phyloP scores from a whole-genome alignment of 2,888 invertebrate genomes.

The Steromphala cineraria region DNA sequence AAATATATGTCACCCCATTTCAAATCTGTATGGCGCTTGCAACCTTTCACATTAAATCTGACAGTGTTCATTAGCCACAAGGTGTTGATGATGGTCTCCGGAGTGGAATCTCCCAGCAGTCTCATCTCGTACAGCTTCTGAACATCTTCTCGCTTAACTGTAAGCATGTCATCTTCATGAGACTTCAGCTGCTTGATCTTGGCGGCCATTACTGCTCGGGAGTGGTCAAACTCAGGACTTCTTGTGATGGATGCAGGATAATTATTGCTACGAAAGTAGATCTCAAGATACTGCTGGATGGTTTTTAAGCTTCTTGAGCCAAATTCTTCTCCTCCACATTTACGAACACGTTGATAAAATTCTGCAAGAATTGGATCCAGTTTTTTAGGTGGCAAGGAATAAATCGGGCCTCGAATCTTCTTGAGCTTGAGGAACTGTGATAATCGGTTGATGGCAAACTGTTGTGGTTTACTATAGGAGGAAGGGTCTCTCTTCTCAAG shows the following conservation, averaged over 20 bases:
- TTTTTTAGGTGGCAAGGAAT: background rate
- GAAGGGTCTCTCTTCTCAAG: too few species aligned
- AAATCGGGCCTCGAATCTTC: too few species aligned
- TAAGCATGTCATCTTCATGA: background rate
- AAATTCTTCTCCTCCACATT: background rate
- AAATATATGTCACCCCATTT: slow-evolving; percentile 12
- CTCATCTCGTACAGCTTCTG: background rate
- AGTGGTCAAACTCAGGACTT: background rate
- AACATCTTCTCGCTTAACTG: background rate
- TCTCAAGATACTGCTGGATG: background rate
- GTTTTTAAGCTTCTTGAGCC: background rate
- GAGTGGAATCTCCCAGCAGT: background rate
- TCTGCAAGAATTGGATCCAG: background rate
- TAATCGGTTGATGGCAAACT: too few species aligned
- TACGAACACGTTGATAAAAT: background rate
- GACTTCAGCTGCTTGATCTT: background rate
- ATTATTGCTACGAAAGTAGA: background rate
- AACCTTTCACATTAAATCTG: background rate
- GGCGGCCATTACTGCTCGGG: background rate
- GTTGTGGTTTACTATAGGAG: too few species aligned
- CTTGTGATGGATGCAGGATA: background rate
- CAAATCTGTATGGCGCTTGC: background rate
- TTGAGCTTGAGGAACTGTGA: too few species aligned
- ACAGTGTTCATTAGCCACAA: slow-evolving; percentile 18
- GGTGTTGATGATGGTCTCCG: slow-evolving; percentile 4